Conservation (phyloP, 1,140 invertebrate species). For the Teleogryllus occipitalis region DNA sequence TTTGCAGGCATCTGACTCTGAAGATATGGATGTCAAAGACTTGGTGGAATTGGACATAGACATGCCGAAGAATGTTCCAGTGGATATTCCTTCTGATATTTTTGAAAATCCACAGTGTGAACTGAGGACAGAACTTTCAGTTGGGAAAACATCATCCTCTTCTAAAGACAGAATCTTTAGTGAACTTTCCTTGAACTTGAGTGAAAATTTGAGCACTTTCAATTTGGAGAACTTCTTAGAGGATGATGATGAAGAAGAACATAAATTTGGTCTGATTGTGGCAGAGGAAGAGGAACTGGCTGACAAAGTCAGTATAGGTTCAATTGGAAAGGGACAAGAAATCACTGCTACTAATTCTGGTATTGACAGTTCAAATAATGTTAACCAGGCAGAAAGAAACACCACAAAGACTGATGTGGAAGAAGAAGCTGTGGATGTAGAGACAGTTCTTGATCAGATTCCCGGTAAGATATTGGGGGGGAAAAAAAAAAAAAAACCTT, state of each 20-base stretch:
- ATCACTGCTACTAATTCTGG: background rate
- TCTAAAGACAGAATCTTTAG: background rate
- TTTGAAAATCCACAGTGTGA: constrained; percentile 24
- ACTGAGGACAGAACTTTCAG: background rate
- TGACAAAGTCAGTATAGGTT: background rate
- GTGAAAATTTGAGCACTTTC: constrained; percentile 11
- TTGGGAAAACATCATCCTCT: background rate
- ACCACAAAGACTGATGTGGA: constrained; percentile 21
- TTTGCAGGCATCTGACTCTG: constrained; percentile 31
- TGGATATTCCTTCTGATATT: constrained; percentile 29
- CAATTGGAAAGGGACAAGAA: background rate
- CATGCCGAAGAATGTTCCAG: constrained; percentile 24
- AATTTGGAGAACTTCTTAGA: constrained; percentile 18
- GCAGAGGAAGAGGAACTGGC: constrained; percentile 7
- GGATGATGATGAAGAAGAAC: constrained; percentile 19
- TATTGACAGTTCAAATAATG: background rate
- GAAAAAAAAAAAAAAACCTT: no score
- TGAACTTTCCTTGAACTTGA: background rate
- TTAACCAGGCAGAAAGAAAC: background rate
- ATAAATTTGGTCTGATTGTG: constrained; percentile 1
- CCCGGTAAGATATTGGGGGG: constrained; percentile 28
- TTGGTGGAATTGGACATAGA: constrained; percentile 27
- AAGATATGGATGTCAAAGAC: constrained; percentile 31
- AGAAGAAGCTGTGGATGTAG: constrained; percentile 29
- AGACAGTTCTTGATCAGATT: constrained; percentile 27